Conservation (phyloP, 2,113 vertebrate genomes). For the Ageneiosus marmoratus region DNA sequence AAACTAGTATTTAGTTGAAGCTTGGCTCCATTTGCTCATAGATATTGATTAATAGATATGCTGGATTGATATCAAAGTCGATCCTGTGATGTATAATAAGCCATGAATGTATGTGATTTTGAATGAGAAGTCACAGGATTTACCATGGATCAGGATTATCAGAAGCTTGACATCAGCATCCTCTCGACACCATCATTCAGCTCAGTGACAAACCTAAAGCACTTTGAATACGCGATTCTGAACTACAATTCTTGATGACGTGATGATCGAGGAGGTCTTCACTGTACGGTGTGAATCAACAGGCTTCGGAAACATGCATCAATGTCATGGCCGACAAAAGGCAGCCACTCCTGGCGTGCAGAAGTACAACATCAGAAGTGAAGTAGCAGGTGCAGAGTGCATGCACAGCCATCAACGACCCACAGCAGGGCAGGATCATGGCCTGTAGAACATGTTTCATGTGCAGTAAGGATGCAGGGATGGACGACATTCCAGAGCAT, state of each 20-base stretch:
- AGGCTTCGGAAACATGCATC: conserved; percentile 54
- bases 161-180: not conserved
- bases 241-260: not conserved
- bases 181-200: not conserved
- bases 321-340: conserved; percentile 57
- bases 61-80: not conserved
- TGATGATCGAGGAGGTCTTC: not conserved
- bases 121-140: not conserved
- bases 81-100: not conserved
- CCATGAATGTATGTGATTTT: not conserved
- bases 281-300: conserved; percentile 48
- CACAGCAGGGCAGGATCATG: too few species aligned
- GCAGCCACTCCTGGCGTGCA: conserved; percentile 53
- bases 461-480: not conserved
- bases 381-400: conserved; percentile 43
- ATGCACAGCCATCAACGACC: not conserved
- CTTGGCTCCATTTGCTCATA: not conserved
- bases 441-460: not conserved
- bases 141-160: not conserved
- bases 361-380: conserved; percentile 34
- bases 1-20: not conserved
- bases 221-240: not conserved
- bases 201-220: not conserved
- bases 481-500: conserved; percentile 7
- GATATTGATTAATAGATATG: not conserved